Conservation (phyloP, 2,113 vertebrate genomes). For the Poeciliopsis retropinna region DNA sequence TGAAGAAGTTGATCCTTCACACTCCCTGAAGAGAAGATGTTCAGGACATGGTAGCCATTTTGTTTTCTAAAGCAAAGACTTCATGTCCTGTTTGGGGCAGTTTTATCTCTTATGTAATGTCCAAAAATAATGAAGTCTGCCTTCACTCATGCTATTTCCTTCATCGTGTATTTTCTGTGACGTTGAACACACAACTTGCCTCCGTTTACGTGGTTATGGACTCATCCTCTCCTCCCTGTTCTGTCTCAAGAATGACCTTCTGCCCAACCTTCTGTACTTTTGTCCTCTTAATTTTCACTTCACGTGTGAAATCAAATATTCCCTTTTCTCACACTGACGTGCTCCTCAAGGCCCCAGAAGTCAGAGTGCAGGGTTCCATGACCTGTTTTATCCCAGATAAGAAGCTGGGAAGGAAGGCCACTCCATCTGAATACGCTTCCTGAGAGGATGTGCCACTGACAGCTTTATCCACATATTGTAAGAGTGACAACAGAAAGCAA, state of each 20-base stretch:
- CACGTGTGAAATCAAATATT: slow-evolving; percentile 8
- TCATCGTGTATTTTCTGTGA: slow-evolving; percentile 2
- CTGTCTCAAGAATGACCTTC: neutral
- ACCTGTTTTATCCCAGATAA: slow-evolving; percentile 63
- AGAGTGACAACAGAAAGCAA: slow-evolving; percentile 28
- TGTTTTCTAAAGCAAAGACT: slow-evolving; percentile 32
- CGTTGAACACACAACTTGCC: slow-evolving; percentile 23
- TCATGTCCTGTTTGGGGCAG: slow-evolving; percentile 35
- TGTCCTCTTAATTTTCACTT: neutral
- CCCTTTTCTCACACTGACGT: slow-evolving; percentile 46
- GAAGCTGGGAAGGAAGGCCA: slow-evolving; percentile 9
- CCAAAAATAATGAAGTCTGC: slow-evolving; percentile 21
- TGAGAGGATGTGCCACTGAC: slow-evolving; percentile 70
- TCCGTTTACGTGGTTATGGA: slow-evolving; percentile 49
- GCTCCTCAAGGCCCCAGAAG: neutral
- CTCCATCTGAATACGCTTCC: slow-evolving; percentile 46
- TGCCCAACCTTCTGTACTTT: neutral
- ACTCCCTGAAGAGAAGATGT: slow-evolving; percentile 13
- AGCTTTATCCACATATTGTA: slow-evolving; percentile 62
- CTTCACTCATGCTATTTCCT: neutral
- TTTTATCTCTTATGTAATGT: slow-evolving; percentile 27
- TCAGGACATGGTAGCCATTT: slow-evolving; percentile 1
- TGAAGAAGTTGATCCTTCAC: slow-evolving; percentile 11
- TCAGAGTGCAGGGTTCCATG: slow-evolving; percentile 36
- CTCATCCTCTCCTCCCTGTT: slow-evolving; percentile 17